Evolutionary conservation across 2,888 invertebrate species (phyloP).

Genomic region (Lithophane semibrunnea): DNA sequence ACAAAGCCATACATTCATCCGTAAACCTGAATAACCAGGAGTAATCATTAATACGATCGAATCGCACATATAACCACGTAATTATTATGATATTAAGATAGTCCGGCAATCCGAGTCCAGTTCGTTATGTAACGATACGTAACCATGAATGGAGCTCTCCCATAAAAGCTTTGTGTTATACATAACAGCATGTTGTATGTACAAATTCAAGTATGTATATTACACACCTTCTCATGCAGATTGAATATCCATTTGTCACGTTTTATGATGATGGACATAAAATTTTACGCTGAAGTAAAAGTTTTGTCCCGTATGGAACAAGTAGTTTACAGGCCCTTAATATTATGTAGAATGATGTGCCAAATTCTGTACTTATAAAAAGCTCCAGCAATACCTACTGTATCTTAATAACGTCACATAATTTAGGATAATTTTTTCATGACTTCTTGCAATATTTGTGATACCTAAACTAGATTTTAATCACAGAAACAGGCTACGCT

Average conservation of each 20-base stretch:
- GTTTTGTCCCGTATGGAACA: background rate
- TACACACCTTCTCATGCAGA: slow-evolving; percentile 11
- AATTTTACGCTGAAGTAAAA: slow-evolving; percentile 8
- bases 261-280: slow-evolving; percentile 16
- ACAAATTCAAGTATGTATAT: slow-evolving; percentile 4
- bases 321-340: background rate
- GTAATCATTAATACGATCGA: slow-evolving; percentile 13
- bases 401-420: background rate
- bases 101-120: slow-evolving; percentile 43
- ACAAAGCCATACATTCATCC: background rate
- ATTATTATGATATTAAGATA: slow-evolving; percentile 54
- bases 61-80: slow-evolving; percentile 28
- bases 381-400: background rate
- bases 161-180: slow-evolving; percentile 54
- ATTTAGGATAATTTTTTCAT: background rate
- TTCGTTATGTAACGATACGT: slow-evolving; percentile 53
- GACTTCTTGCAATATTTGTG: background rate
- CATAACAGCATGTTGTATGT: slow-evolving; percentile 40
- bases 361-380: background rate
- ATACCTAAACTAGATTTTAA: background rate
- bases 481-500: background rate
- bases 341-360: too few species aligned
- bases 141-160: slow-evolving; percentile 60
- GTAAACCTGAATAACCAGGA: slow-evolving; percentile 28
- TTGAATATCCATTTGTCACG: slow-evolving; percentile 24